Evolutionary conservation across 2,113 vertebrate species (phyloP).

Genomic region (Aphyosemion australe): DNA sequence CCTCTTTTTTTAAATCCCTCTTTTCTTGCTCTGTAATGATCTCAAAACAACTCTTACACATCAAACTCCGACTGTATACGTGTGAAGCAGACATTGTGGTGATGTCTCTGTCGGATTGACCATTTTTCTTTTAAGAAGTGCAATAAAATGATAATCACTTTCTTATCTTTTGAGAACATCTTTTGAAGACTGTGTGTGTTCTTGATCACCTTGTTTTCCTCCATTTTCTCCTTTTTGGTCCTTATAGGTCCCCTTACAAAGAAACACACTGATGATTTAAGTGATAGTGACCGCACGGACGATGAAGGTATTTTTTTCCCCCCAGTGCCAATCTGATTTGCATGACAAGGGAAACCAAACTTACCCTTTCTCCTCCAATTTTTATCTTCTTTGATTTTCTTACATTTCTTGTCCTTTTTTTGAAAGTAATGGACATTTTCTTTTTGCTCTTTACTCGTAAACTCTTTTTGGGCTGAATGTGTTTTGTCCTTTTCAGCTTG

Average conservation of each 20-base stretch:
- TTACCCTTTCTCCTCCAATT: slow-evolving; percentile 81
- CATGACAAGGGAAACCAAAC: slow-evolving; percentile 89
- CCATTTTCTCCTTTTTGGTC: slow-evolving; percentile 99
- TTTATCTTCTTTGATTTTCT: slow-evolving; percentile 95
- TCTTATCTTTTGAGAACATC: slow-evolving; percentile 83
- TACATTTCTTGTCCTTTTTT: slow-evolving; percentile 98
- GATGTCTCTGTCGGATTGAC: slow-evolving; percentile 40
- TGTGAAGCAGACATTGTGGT: slow-evolving; percentile 54
- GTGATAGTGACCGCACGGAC: slow-evolving; percentile 99
- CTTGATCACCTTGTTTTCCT: slow-evolving; percentile 97
- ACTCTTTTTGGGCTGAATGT: slow-evolving; percentile 89
- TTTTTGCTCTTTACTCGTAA: slow-evolving; percentile 85
- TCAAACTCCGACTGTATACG: slow-evolving; percentile 44
- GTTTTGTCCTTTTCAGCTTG: slow-evolving; percentile 99
- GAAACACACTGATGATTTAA: slow-evolving; percentile 99
- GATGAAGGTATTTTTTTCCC: slow-evolving; percentile 99
- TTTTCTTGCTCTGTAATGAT: slow-evolving; percentile 65
- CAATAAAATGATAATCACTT: slow-evolving; percentile 59
- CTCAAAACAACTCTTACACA: slow-evolving; percentile 40
- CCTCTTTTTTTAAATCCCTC: slow-evolving; percentile 57
- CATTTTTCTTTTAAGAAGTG: slow-evolving; percentile 52
- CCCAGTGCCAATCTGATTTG: slow-evolving; percentile 94
- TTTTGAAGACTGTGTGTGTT: slow-evolving; percentile 93
- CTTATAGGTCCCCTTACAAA: slow-evolving; percentile 99
- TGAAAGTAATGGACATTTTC: slow-evolving; percentile 85